Conservation (phyloP, 2,797 vertebrate genomes). For the Nyctalus aviator region DNA sequence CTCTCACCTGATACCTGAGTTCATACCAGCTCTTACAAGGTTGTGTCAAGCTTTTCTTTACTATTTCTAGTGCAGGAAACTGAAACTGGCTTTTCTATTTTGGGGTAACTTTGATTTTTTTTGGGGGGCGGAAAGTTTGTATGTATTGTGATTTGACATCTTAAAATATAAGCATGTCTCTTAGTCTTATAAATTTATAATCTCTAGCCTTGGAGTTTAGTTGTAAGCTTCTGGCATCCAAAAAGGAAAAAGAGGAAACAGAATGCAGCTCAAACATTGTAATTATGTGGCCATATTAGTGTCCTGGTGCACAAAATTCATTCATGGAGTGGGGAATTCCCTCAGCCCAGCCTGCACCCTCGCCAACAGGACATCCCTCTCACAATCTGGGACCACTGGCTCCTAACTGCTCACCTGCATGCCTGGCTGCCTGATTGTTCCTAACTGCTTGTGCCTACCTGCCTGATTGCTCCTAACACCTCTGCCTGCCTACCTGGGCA, state of each 20-base stretch:
- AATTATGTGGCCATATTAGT: neutral
- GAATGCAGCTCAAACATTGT: too few species aligned
- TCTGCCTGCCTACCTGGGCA: too few species aligned
- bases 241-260: neutral
- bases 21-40: neutral
- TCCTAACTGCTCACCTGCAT: too few species aligned
- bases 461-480: too few species aligned
- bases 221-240: neutral
- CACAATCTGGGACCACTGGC: too few species aligned
- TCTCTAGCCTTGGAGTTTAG: neutral
- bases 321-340: too few species aligned
- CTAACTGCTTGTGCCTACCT: too few species aligned
- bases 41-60: neutral
- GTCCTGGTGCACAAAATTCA: too few species aligned
- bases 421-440: too few species aligned
- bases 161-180: neutral
- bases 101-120: neutral
- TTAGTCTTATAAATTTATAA: neutral
- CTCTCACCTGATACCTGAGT: neutral
- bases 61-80: neutral
- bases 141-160: slow-evolving; percentile 40
- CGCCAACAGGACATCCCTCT: too few species aligned
- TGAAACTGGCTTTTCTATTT: neutral
- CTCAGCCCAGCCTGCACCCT: too few species aligned
- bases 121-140: neutral